Evolutionary conservation across 92 coral and sea anemone species (phyloP).

Genomic region (Pocillopora grandis): DNA sequence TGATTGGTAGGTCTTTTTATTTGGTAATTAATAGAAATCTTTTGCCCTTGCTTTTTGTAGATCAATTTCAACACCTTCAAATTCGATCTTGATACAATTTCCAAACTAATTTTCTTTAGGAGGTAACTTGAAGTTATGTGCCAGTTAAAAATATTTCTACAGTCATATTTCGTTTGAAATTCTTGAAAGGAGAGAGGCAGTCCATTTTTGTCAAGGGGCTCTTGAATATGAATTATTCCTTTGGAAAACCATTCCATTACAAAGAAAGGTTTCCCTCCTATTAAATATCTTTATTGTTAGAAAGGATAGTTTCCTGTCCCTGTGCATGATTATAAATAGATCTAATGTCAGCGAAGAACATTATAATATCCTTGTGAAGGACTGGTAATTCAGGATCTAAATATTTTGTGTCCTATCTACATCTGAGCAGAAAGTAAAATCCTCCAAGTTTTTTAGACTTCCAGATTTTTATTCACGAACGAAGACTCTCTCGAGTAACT

Average conservation of each 20-base stretch:
- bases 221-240: conserved; percentile 2
- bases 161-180: background rate
- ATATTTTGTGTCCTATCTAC: too few species aligned
- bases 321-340: background rate
- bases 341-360: too few species aligned
- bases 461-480: too few species aligned
- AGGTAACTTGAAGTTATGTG: too few species aligned
- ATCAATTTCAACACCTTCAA: too few species aligned
- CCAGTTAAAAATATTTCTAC: background rate
- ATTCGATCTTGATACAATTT: too few species aligned
- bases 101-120: too few species aligned
- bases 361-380: too few species aligned
- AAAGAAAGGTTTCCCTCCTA: background rate
- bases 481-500: too few species aligned
- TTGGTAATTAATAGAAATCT: background rate
- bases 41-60: background rate
- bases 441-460: too few species aligned
- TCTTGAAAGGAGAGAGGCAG: conserved; percentile 8
- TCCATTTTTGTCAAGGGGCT: background rate
- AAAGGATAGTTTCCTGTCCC: background rate
- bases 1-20: background rate
- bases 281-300: background rate
- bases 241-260: background rate
- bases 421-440: too few species aligned
- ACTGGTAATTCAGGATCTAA: too few species aligned